Evolutionary conservation across 2,888 invertebrate species (phyloP).

Genomic region (Eupithecia inturbata): DNA sequence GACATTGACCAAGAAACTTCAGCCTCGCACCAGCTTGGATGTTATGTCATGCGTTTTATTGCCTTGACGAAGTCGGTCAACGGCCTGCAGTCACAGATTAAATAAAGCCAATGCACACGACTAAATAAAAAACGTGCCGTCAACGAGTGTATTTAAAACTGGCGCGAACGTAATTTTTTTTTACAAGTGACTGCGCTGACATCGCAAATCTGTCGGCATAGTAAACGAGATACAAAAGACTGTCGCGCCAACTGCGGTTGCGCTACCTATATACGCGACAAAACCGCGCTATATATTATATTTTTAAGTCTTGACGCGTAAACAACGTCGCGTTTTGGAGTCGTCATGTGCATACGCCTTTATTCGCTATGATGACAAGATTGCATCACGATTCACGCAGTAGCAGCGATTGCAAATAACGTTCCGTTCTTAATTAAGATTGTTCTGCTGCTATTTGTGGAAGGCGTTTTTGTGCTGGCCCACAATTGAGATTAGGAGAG

Average conservation of each 20-base stretch:
- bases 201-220: background rate
- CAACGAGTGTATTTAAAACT: background rate
- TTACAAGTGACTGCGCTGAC: background rate
- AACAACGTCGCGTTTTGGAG: background rate
- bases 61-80: constrained; percentile 56
- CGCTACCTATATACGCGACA: background rate
- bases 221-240: background rate
- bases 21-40: constrained; percentile 41
- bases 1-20: constrained; percentile 47
- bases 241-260: background rate
- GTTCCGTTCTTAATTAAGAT: constrained; percentile 61
- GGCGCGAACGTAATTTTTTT: background rate
- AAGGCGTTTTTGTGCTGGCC: constrained; percentile 59
- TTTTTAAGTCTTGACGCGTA: background rate
- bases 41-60: constrained; percentile 59
- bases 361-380: constrained; percentile 1
- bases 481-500: constrained; percentile 65
- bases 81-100: constrained; percentile 46
- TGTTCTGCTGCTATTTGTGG: constrained; percentile 59
- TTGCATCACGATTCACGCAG: constrained; percentile 40
- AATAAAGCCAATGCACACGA: constrained; percentile 1
- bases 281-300: background rate
- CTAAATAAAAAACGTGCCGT: background rate
- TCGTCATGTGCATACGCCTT: background rate
- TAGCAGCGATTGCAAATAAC: constrained; percentile 52